Percentiles rank a stretch among this genome's conserved stretches.
phyloP scores from a whole-genome alignment of 2,797 vertebrate species.

The Cynopterus sphinx region DNA sequence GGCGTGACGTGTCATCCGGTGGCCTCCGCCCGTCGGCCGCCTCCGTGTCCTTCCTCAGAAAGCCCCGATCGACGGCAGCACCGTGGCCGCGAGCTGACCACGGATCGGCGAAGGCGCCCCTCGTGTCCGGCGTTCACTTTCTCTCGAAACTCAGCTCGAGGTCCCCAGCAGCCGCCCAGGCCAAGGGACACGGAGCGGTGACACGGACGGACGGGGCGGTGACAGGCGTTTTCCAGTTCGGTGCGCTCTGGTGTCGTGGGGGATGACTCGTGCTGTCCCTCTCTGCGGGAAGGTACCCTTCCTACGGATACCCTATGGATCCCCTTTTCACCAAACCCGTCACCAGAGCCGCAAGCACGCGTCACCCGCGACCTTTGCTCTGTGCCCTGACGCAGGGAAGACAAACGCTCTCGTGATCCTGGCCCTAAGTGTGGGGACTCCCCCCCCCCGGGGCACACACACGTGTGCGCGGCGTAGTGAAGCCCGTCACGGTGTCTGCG shows the following conservation, averaged over 20 bases:
- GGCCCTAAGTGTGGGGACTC: neutral
- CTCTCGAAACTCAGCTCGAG: neutral
- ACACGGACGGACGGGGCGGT: neutral
- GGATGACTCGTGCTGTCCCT: neutral
- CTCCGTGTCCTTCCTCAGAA: neutral
- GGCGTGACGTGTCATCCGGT: fast-evolving
- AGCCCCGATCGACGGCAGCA: neutral
- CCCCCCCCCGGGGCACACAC: neutral
- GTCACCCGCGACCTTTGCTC: neutral
- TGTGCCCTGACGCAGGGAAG: neutral
- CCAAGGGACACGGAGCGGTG: neutral
- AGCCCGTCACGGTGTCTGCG: neutral
- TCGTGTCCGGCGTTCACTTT: neutral
- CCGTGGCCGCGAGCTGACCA: neutral
- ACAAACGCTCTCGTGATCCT: neutral
- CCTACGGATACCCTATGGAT: too few species aligned
- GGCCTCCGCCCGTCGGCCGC: neutral
- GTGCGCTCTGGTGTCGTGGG: neutral
- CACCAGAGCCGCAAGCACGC: neutral
- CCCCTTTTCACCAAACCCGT: too few species aligned
- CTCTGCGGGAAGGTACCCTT: neutral
- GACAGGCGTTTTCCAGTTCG: neutral
- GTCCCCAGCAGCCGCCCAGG: neutral
- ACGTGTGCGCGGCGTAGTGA: neutral
- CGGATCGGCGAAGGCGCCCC: fast-evolving